Evolutionary conservation across 2,888 invertebrate genomes (phyloP), one percentile per base, ranked within the genome.

Genomic region (Pomacea canaliculata): DNA sequence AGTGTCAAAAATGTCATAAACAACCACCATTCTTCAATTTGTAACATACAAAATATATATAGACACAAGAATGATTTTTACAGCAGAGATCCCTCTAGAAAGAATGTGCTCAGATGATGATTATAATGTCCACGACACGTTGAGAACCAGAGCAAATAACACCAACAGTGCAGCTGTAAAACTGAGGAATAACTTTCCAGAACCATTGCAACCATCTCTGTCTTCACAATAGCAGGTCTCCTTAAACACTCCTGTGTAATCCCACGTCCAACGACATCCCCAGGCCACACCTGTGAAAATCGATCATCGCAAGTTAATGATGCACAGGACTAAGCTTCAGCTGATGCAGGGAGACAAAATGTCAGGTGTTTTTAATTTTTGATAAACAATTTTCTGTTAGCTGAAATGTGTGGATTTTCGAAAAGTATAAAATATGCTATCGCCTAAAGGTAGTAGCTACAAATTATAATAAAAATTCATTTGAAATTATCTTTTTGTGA

Each of bases 251-350:
- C 98, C 98, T 85, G 97, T 97, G 82, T 96, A 95, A 84, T 96
- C 90, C 94, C 76, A 98, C 27, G 97, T 96, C 98, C 98, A 98
- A 89, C 97, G 96, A 88, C 98, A 98, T 0, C 98, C 97, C 75
- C 97, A 97, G 0, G 97, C 97, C 89, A 98, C 97, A 96, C 97
- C 97, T 97, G 91, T 19, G n/a, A 10, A 12, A 63, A 2, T 16
- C 10, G 8, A 56, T 16, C 51, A 16, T 56, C 10, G 5, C 37
- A 37, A 37, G 37, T 37, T 37, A 37, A 37, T 37, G 37, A 37
- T 37, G 37, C 37, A 37, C 37, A 5, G 37, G 37, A 37, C 3
- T 37, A 37, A 37, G 37, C 1, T 37, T 37, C 37, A 37, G 37
- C 37, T 37, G 37, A 23, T 37, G 4, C 37, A 37, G 37, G 37